Evolutionary conservation across 92 coral and sea anemone species (phyloP).

Genomic region (Zoanthus sociatus): DNA sequence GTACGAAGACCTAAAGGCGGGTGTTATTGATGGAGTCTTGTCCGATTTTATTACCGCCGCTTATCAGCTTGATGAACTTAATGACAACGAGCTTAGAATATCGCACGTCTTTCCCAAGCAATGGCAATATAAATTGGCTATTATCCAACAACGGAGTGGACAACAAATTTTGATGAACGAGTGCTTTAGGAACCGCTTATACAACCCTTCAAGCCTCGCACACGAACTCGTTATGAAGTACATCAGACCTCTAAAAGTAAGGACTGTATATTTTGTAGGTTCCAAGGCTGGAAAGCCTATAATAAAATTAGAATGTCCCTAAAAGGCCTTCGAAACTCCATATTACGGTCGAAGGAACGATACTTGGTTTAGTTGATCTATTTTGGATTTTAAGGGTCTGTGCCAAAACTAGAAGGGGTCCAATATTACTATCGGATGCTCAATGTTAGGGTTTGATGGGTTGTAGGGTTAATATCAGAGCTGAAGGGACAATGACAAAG

Average conservation of each 20-base stretch:
- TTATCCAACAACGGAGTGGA: constrained; percentile 8
- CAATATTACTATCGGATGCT: not conserved
- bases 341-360: too few relatives aligned
- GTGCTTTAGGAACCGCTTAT: constrained; percentile 38
- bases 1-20: constrained; percentile 24
- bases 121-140: constrained; percentile 8
- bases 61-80: constrained; percentile 43
- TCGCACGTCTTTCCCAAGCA: constrained; percentile 31
- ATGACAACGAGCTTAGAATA: constrained; percentile 51
- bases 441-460: too few relatives aligned
- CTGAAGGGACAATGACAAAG: too few relatives aligned
- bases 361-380: too few relatives aligned
- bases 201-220: constrained; percentile 35
- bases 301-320: too few relatives aligned
- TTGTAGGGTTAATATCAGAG: too few relatives aligned
- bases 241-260: constrained; percentile 28
- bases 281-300: too few relatives aligned
- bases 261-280: not conserved
- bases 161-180: not conserved
- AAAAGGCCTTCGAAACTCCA: too few relatives aligned
- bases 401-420: not conserved
- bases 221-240: constrained; percentile 21
- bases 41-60: constrained; percentile 72
- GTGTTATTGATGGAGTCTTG: constrained; percentile 65
- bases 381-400: too few relatives aligned